Evolutionary conservation across 1,140 invertebrate species (phyloP), one percentile per base, ranked within the genome.

Genomic region (Colletes latitarsis): DNA sequence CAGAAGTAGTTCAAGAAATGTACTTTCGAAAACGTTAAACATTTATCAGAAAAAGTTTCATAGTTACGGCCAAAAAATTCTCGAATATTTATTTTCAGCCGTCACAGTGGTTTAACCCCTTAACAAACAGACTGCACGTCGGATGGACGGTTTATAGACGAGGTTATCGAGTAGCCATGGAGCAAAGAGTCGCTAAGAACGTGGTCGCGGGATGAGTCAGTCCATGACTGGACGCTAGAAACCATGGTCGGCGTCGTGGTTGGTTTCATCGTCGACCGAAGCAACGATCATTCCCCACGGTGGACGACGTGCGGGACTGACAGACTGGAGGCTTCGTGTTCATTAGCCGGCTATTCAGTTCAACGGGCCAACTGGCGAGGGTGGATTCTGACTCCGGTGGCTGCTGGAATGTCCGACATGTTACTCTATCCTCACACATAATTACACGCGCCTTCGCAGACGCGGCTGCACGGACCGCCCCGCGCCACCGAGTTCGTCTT

Each of bases 331-430:
- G 90, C 91, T 89, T 88, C 87, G 86, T 89, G 92, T 92, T 93
- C 91, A 93, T 93, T 93, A 92, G 91, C 91, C 85, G 86, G 89
- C 92, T 93, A 93, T 93, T 93, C 92, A 93, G 89, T 92, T 91
- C 89, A 90, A 89, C 89, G 87, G 90, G 88, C 90, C 90, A 91
- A 91, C 88, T 88, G 88, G 88, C 87, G 90, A 92, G 92, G 92
- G 91, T 92, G 91, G 90, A 89, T 91, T 85, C 89, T 87, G 87
- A 90, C 91, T 90, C 88, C 86, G 87, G 88, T 90, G 86, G 90
- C 91, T 92, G 91, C 88, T 90, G 91, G 91, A 91, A 92, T 92
- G 89, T 89, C 87, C 90, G 89, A 92, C 88, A 90, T 88, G 91
- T 91, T 92, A 89, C 90, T 86, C 87, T 83, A 87, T 85, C 85